These are phyloP conservation scores for Saguinus imperator DNA, from an alignment of 2,113 vertebrate genomes.

Conservation along the genomic window DNA sequence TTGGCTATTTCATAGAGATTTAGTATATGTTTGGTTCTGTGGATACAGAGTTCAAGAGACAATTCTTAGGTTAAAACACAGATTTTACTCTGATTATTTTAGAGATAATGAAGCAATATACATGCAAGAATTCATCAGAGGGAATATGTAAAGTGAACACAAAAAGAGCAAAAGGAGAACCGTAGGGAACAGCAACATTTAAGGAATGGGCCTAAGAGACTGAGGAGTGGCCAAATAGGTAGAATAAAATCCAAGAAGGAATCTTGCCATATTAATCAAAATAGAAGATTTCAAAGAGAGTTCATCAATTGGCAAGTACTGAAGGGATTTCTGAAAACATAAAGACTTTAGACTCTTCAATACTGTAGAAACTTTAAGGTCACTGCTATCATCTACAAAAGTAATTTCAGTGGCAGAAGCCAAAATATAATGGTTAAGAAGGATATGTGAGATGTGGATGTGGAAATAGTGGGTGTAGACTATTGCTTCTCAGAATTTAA, in stretches of 20 bases:
- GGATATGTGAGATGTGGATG: neutral
- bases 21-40: neutral
- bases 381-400: neutral
- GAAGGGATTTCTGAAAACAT: neutral
- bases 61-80: neutral
- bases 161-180: neutral
- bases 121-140: neutral
- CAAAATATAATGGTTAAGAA: neutral
- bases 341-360: neutral
- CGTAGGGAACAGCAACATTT: neutral
- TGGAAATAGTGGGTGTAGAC: neutral
- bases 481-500: neutral
- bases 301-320: neutral
- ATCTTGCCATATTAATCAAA: neutral
- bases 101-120: neutral
- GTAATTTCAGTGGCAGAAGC: neutral
- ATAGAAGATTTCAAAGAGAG: neutral
- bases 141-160: neutral
- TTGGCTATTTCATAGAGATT: constrained; percentile 32
- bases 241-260: neutral
- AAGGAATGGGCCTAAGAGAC: neutral
- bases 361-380: neutral
- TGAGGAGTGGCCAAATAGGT: neutral
- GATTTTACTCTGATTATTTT: neutral
- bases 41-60: neutral